These are phyloP conservation scores for Cheilinus undulatus DNA, from an alignment of 2,113 vertebrate genomes.

Conservation along the genomic window DNA sequence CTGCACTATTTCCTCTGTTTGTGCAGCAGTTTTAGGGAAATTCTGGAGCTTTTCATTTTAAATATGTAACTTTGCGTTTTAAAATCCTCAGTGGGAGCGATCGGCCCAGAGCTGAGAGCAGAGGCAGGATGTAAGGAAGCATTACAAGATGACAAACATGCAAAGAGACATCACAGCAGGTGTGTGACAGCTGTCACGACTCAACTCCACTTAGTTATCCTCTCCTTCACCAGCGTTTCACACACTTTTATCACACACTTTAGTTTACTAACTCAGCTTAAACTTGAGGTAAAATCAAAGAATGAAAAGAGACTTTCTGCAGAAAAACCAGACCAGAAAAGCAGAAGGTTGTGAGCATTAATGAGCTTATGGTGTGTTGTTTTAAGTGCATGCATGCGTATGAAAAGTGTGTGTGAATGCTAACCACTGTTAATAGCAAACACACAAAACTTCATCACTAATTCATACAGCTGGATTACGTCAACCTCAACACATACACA, in stretches of 20 bases:
- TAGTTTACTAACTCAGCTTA: too few relatives aligned
- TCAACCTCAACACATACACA: constrained; percentile 46
- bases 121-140: neutral
- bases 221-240: too few relatives aligned
- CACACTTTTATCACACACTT: neutral
- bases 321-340: neutral
- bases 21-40: too few relatives aligned
- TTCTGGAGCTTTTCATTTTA: too few relatives aligned
- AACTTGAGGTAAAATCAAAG: neutral
- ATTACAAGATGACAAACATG: neutral
- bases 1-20: neutral
- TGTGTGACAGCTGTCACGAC: neutral
- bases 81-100: neutral
- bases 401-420: constrained; percentile 19
- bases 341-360: constrained; percentile 34
- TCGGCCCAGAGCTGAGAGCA: neutral
- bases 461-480: constrained; percentile 64
- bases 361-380: neutral
- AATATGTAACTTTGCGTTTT: neutral
- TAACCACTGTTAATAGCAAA: constrained; percentile 62
- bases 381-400: constrained; percentile 20
- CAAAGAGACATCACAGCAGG: neutral
- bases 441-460: constrained; percentile 76
- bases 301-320: neutral
- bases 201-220: neutral